phyloP scores from a whole-genome alignment of 2,888 invertebrate genomes.

The Malthinus flaveolus region DNA sequence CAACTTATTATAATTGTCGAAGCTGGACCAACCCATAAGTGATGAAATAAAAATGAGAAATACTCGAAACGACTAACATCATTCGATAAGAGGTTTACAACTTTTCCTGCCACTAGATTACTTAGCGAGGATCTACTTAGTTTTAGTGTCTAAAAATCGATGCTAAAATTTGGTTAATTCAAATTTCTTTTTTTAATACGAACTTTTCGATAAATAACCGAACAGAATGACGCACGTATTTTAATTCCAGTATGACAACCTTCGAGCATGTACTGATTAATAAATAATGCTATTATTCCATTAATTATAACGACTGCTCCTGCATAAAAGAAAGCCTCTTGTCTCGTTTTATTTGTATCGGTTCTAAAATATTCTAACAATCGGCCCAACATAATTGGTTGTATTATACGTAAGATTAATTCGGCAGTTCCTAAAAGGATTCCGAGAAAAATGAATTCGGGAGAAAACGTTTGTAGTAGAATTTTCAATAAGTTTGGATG shows the following conservation, averaged over 20 bases:
- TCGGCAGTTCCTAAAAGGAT: constrained; percentile 65
- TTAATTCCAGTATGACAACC: constrained; percentile 80
- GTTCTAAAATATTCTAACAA: constrained; percentile 68
- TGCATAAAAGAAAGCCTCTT: constrained; percentile 67
- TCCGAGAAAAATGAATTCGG: constrained; percentile 65
- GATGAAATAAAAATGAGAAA: constrained; percentile 80
- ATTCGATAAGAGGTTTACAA: constrained; percentile 91
- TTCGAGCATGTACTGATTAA: constrained; percentile 68
- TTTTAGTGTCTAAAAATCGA: constrained; percentile 63
- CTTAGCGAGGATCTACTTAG: constrained; percentile 72
- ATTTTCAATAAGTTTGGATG: constrained; percentile 68
- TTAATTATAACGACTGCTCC: constrained; percentile 61
- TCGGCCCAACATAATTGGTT: constrained; percentile 68
- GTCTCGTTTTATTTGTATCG: constrained; percentile 55
- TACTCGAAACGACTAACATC: constrained; percentile 92
- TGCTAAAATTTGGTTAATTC: not conserved
- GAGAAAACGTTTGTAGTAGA: constrained; percentile 69
- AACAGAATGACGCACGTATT: constrained; percentile 79
- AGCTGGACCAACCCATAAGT: constrained; percentile 83
- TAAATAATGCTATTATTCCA: constrained; percentile 61
- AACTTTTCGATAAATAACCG: constrained; percentile 86
- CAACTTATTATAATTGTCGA: constrained; percentile 70
- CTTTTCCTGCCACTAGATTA: constrained; percentile 82
- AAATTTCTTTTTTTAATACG: constrained; percentile 31
- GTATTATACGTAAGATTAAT: constrained; percentile 62